phyloP scores from a whole-genome alignment of 2,888 invertebrate species.

The Xestia sexstrigata region DNA sequence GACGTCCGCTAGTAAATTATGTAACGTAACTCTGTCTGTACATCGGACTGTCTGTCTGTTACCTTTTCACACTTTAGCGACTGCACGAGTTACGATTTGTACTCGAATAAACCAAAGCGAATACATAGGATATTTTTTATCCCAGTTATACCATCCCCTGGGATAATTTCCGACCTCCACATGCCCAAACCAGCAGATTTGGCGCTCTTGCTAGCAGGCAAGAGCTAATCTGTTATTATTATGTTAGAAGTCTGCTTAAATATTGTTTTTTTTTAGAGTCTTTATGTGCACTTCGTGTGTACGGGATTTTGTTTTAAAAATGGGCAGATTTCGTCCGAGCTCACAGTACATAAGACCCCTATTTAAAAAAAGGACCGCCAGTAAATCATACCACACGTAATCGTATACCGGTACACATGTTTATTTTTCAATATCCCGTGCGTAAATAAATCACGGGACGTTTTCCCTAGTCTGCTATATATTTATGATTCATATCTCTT shows the following conservation, averaged over 20 bases:
- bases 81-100: not conserved
- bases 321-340: too few species aligned
- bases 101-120: not conserved
- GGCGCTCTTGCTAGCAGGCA: not conserved
- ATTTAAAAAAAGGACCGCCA: not conserved
- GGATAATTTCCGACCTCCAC: not conserved
- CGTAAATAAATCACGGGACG: slow-evolving; percentile 43
- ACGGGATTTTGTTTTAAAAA: too few species aligned
- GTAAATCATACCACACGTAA: not conserved
- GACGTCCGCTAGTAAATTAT: too few species aligned
- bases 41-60: not conserved
- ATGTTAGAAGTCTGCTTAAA: not conserved
- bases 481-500: slow-evolving; percentile 52
- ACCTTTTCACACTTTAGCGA: not conserved
- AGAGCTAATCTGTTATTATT: not conserved
- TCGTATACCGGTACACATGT: slow-evolving; percentile 14
- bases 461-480: slow-evolving; percentile 31
- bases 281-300: too few species aligned
- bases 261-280: not conserved
- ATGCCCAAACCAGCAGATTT: not conserved
- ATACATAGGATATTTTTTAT: not conserved
- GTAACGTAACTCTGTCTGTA: not conserved
- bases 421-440: slow-evolving; percentile 45
- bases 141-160: not conserved
- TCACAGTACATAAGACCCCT: not conserved